Percentiles rank a stretch among this genome's conserved stretches.
These are phyloP conservation scores for Bicyclus anynana DNA, from an alignment of 1,140 invertebrate genomes.

Conservation along the genomic window DNA sequence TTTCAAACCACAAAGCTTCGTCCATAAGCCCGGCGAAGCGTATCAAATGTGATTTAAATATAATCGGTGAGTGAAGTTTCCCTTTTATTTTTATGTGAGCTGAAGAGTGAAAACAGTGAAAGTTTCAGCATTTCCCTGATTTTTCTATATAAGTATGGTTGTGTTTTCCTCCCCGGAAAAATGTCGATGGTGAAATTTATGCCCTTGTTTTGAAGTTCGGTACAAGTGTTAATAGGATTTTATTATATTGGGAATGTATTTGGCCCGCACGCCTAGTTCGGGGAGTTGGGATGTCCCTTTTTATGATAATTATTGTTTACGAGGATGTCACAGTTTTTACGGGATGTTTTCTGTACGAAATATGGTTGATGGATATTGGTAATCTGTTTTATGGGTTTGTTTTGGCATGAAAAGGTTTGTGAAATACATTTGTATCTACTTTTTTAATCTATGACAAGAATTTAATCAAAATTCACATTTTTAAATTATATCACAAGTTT, in stretches of 20 bases:
- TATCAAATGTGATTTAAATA: constrained; percentile 50
- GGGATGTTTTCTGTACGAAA: background rate
- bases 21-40: constrained; percentile 28
- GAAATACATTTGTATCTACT: background rate
- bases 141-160: constrained; percentile 20
- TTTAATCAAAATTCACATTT: background rate
- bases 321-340: background rate
- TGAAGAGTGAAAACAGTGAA: constrained; percentile 6
- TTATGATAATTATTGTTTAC: constrained; percentile 20
- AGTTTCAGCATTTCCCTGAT: constrained; percentile 14
- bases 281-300: background rate
- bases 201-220: constrained; percentile 26
- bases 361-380: background rate
- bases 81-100: constrained; percentile 26
- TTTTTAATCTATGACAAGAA: background rate
- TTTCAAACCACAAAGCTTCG: constrained; percentile 24
- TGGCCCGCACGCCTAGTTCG: background rate
- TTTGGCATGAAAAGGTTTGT: background rate
- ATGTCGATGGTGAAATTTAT: constrained; percentile 30
- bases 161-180: constrained; percentile 18
- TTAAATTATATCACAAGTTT: too few species aligned
- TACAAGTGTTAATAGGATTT: constrained; percentile 27
- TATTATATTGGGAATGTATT: constrained; percentile 20
- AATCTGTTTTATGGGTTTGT: background rate
- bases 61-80: constrained; percentile 41